A percentile compares a stretch with the other conserved stretches of the same genome.
phyloP scores from a whole-genome alignment of 2,888 invertebrate species.

The Mythimna pallens region DNA sequence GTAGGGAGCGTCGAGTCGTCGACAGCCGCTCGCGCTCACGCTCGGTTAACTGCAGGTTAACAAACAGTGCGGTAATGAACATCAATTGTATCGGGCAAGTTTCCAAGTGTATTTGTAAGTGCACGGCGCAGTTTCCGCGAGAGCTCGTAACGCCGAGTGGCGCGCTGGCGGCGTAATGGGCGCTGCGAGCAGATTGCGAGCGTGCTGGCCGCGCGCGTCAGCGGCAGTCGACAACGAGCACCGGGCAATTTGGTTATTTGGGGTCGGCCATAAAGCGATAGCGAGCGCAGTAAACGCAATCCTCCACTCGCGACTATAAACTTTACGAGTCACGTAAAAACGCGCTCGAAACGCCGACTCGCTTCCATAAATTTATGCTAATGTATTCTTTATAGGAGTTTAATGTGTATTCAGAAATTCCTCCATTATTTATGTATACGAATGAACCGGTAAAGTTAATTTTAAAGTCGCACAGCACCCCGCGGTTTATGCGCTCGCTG shows the following conservation, averaged over 20 bases:
- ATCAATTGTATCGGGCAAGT: constrained; percentile 82
- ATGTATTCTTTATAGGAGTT: constrained; percentile 91
- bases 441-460: constrained; percentile 90
- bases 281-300: constrained; percentile 90
- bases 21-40: constrained; percentile 59
- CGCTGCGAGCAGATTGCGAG: constrained; percentile 69
- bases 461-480: constrained; percentile 88
- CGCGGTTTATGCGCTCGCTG: constrained; percentile 83
- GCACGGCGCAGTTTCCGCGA: constrained; percentile 73
- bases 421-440: constrained; percentile 90
- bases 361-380: constrained; percentile 91
- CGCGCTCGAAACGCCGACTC: constrained; percentile 89
- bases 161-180: constrained; percentile 75
- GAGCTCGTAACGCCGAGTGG: constrained; percentile 74
- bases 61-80: constrained; percentile 79
- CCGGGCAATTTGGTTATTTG: constrained; percentile 89
- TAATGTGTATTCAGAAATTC: constrained; percentile 91
- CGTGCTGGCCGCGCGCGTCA: constrained; percentile 72
- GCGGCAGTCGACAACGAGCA: constrained; percentile 80
- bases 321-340: constrained; percentile 91
- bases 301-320: constrained; percentile 90
- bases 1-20: constrained; percentile 58
- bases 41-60: constrained; percentile 69
- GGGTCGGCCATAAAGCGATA: constrained; percentile 90
- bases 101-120: constrained; percentile 81